Base-by-base conservation (phyloP, 2,797 vertebrate species). In the Otus scops region DNA sequence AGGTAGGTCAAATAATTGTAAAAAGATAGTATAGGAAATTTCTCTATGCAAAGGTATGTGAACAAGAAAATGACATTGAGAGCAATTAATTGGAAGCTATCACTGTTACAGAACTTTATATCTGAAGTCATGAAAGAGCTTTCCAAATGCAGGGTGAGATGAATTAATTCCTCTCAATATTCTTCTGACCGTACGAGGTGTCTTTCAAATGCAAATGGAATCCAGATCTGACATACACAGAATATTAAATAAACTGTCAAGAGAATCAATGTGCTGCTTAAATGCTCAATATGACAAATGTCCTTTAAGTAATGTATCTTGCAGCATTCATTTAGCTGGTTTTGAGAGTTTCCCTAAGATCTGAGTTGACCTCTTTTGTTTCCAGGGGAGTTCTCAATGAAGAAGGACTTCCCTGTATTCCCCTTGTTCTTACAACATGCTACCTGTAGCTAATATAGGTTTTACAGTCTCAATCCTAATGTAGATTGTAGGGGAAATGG, bases 181-280 rank as follows among this genome's bases (percentile, higher is more conserved):
- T 87, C 56, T 85, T 82, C 67, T 82, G 85, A 85, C 67, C 34
- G 1, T 81, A 69, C 41, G 16, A 65, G 45, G 20, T 80, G 21
- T 76, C 63, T 92, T 95, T 91, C 70, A 92, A 84, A 94, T 79
- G 74, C n/a, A 92, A 92, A 94, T 85, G 67, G 50, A 78, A 85
- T 76, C 39, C 39, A 91, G 61, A 81, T 76, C 50, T 60, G 67
- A 69, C 47, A 85, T 57, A 76, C 10, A 22, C 63, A 53, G 80
- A 87, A 85, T 85, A 89, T 79, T 91, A 91, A 94, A 90, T 86
- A 82, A 92, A 81, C 27, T 38, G 30, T 5, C 4, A 60, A 63
- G 47, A 76, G 47, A 76, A 73, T 79, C 3, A 3, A 48, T 85
- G 10, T 67, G 39, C 43, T 78, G 27, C 22, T 75, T 88, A 57